Base-by-base conservation (phyloP, 2,797 vertebrate genomes). In the Poeciliopsis gracilis region DNA sequence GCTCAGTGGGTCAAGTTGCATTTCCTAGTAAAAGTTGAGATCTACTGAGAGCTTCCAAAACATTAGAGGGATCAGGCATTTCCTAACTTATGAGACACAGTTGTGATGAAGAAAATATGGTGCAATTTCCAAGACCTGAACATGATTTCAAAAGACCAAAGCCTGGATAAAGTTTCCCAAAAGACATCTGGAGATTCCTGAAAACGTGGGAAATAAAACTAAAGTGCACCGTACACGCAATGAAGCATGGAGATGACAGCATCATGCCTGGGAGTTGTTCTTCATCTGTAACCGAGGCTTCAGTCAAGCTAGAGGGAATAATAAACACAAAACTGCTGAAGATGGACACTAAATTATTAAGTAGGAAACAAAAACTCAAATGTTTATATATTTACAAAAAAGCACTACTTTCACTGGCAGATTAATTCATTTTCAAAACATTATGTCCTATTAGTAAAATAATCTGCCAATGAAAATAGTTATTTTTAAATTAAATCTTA, bases 61-160 rank as follows among this genome's bases (percentile, higher is more conserved):
- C 20, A 25, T 43, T 2, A 67, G 23, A 13, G 23, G 36, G 36
- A 46, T 70, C 38, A 70, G 41, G 25, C 25, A 16, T n/a, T 46
- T 30, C n/a, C 16, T 45, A 46, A 70, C 38, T 45, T 23, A n/a
- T 69, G 66, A 12, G 38, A 69, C 38, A 5, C 66, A n/a, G 23
- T n/a, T 25, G 3, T 46, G 67, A 28, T 16, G 12, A 45, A 28
- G 67, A 70, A 70, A 70, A 45, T 16, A 46, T 70, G 67, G 13
- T 5, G 11, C 38, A 69, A 25, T 43, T 38, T 23, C 63, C 23
- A 45, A 43, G 41, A 45, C 36, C 9, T 41, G 10, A 69, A n/a
- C 38, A 43, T 70, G 67, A 45, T 70, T 70, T 70, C 67, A 70
- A 46, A 46, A 70, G 41, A 13, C 41, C 25, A 69, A 69, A n/a